A percentile compares a stretch with the other conserved stretches of the same genome.
phyloP scores from a whole-genome alignment of 2,888 invertebrate species.

The Agrotis ipsilon region DNA sequence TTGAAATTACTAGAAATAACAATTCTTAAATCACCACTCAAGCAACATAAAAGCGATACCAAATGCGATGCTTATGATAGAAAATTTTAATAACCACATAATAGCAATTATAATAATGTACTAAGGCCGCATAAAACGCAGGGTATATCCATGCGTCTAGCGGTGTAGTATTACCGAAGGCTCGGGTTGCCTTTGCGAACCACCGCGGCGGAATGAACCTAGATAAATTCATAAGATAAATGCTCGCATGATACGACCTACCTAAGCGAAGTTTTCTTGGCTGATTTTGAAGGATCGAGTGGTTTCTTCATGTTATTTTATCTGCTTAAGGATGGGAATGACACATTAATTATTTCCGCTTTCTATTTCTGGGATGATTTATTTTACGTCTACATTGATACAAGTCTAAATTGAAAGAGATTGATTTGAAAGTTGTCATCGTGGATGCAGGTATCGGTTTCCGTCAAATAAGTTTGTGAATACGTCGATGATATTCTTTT shows the following conservation, averaged over 20 bases:
- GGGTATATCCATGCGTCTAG: constrained; percentile 44
- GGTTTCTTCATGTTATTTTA: constrained; percentile 45
- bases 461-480: background rate
- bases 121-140: constrained; percentile 53
- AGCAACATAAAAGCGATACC: constrained; percentile 14
- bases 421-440: background rate
- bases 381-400: background rate
- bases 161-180: constrained; percentile 62
- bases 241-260: constrained; percentile 55
- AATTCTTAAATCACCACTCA: background rate
- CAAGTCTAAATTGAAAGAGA: background rate
- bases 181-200: constrained; percentile 64
- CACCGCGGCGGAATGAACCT: constrained; percentile 65
- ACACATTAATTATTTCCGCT: constrained; percentile 28
- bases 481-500: background rate
- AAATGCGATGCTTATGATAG: constrained; percentile 30
- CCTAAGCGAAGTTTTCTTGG: constrained; percentile 48
- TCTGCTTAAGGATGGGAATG: constrained; percentile 15
- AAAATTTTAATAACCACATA: constrained; percentile 52
- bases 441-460: background rate
- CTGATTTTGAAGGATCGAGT: constrained; percentile 59
- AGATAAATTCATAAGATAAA: constrained; percentile 63
- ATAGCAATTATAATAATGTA: constrained; percentile 60
- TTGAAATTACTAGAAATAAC: background rate
- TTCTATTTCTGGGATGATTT: constrained; percentile 3